Evolutionary conservation across 2,888 invertebrate species (phyloP).

Genomic region (Pollenia angustigena): DNA sequence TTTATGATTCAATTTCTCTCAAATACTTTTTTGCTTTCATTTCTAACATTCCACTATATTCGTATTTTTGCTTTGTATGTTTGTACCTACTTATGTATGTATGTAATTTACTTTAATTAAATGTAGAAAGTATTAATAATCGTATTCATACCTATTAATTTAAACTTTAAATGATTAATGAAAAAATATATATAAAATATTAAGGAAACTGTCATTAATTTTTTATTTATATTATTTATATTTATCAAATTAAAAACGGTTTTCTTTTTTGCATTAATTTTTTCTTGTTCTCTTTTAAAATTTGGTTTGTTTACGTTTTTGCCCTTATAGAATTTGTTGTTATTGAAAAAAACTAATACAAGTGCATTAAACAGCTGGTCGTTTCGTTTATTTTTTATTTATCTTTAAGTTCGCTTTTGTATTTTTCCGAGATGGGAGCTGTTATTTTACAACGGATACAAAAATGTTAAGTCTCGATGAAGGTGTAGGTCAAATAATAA

Average conservation of each 20-base stretch:
- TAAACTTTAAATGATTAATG: too few species aligned
- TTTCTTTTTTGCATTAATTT: background rate
- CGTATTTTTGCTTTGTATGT: background rate
- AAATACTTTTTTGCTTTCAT: too few species aligned
- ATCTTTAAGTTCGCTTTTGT: conserved; percentile 43
- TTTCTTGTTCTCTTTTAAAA: conserved; percentile 20
- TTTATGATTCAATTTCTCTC: too few species aligned
- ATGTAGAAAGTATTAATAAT: too few species aligned
- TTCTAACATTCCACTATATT: background rate
- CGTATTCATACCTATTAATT: too few species aligned
- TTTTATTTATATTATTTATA: too few species aligned
- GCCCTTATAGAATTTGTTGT: conserved; percentile 46
- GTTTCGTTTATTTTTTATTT: conserved; percentile 44
- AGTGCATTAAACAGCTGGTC: conserved; percentile 64
- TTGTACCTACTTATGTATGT: background rate
- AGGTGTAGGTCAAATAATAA: too few species aligned
- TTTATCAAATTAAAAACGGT: background rate
- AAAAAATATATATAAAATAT: too few species aligned
- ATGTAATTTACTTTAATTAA: conserved; percentile 1
- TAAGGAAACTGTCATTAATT: too few species aligned
- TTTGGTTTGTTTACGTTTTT: conserved; percentile 69
- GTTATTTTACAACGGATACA: background rate
- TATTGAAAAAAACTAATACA: conserved; percentile 58
- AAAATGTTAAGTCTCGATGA: too few species aligned
- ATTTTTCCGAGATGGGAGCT: conserved; percentile 41